Evolutionary conservation across 2,113 vertebrate genomes (phyloP).

Genomic region (Thryonomys swinderianus): DNA sequence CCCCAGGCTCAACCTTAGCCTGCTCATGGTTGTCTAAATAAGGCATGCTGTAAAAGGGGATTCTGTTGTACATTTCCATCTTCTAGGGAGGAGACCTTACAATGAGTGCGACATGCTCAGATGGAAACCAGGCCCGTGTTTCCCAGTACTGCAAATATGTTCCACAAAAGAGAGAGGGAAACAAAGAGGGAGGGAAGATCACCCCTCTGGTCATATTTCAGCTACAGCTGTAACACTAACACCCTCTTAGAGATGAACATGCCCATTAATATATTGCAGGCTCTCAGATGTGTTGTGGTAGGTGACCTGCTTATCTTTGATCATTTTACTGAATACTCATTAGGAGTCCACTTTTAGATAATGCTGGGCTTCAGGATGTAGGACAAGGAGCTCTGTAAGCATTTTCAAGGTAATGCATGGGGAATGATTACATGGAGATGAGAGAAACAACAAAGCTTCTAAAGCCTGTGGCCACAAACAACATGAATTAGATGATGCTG

Average conservation of each 20-base stretch:
- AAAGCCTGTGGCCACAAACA: background rate
- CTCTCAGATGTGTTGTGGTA: background rate
- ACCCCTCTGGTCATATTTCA: conserved; percentile 1
- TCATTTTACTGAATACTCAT: background rate
- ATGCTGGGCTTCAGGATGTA: background rate
- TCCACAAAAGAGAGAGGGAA: background rate
- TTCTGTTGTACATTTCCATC: background rate
- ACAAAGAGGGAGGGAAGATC: background rate
- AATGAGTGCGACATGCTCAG: background rate
- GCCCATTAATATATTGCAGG: background rate
- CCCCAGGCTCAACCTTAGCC: background rate
- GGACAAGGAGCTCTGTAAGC: background rate
- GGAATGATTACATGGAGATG: background rate
- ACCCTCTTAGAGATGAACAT: background rate
- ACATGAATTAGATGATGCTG: background rate
- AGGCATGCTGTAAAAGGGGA: background rate
- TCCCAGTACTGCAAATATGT: background rate
- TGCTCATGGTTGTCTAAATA: background rate
- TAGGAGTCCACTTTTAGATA: background rate
- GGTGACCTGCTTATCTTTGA: background rate
- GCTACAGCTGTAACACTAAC: background rate
- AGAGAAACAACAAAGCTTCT: background rate
- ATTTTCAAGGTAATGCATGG: background rate
- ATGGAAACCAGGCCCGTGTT: conserved; percentile 18
- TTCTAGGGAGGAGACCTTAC: background rate